Evolutionary conservation across 2,888 invertebrate genomes (phyloP).

Genomic region (Orchestes rusci): DNA sequence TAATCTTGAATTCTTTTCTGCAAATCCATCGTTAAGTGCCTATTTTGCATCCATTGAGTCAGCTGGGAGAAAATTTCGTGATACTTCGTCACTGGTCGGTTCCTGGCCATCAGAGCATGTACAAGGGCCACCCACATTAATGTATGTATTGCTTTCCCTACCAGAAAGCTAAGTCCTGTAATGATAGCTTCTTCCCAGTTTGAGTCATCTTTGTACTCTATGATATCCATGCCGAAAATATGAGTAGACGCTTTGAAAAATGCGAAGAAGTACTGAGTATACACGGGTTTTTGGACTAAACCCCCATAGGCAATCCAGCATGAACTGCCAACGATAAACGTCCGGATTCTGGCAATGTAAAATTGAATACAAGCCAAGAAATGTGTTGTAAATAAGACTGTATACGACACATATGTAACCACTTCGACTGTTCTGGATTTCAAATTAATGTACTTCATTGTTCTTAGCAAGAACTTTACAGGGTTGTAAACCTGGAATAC

Average conservation of each 20-base stretch:
- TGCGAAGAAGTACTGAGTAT: conserved; percentile 14
- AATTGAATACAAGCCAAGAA: conserved; percentile 20
- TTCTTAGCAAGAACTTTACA: neutral
- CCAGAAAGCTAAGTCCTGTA: conserved; percentile 14
- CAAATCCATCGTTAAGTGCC: conserved; percentile 40
- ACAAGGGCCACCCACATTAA: conserved; percentile 18
- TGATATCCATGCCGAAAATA: conserved; percentile 15
- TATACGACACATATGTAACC: conserved; percentile 1
- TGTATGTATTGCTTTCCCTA: conserved; percentile 22
- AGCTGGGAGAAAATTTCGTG: conserved; percentile 42
- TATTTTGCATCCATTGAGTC: conserved; percentile 40
- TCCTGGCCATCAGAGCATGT: conserved; percentile 24
- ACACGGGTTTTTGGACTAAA: neutral
- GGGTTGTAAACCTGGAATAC: conserved; percentile 4
- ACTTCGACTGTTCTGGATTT: neutral
- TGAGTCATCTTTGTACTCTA: conserved; percentile 1
- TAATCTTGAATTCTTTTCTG: conserved; percentile 39
- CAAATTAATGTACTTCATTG: conserved; percentile 1
- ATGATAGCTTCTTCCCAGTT: conserved; percentile 19
- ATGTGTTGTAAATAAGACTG: conserved; percentile 13
- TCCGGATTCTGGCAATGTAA: conserved; percentile 15
- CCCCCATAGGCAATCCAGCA: conserved; percentile 3
- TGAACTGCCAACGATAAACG: neutral
- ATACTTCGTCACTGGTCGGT: conserved; percentile 39
- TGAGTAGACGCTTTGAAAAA: conserved; percentile 24